Conservation (phyloP, 2,888 invertebrate genomes). For the Habroteleia sp. region DNA sequence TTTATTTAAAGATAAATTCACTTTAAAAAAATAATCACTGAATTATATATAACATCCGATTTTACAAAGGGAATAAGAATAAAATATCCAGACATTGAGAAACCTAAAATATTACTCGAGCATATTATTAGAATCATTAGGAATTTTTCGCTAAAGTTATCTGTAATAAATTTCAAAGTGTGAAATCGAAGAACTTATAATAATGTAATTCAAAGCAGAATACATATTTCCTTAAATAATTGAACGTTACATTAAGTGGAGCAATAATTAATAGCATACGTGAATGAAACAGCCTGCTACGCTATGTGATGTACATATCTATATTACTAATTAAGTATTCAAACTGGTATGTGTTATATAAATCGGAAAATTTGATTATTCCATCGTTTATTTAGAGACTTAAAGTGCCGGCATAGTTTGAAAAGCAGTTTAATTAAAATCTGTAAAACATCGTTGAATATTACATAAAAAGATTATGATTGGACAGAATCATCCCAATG, state of each 20-base stretch:
- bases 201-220: too few relatives aligned
- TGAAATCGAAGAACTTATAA: too few relatives aligned
- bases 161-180: too few relatives aligned
- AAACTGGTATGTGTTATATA: constrained; percentile 14
- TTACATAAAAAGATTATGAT: constrained; percentile 36
- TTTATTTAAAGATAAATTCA: too few relatives aligned
- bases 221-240: constrained; percentile 15
- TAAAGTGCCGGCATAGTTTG: constrained; percentile 1
- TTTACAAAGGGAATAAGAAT: too few relatives aligned
- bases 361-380: constrained; percentile 34
- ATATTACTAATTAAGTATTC: constrained; percentile 22
- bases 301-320: neutral
- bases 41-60: too few relatives aligned
- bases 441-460: constrained; percentile 20
- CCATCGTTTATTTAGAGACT: constrained; percentile 7
- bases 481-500: constrained; percentile 36
- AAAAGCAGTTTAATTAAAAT: constrained; percentile 53
- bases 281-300: neutral
- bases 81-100: too few relatives aligned
- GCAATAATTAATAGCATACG: constrained; percentile 15
- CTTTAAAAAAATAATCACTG: too few relatives aligned
- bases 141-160: too few relatives aligned
- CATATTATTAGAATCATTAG: too few relatives aligned
- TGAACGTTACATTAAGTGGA: constrained; percentile 9
- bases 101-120: too few relatives aligned